Evolutionary conservation across 2,797 vertebrate genomes (phyloP).

Genomic region (Artibeus lituratus): DNA sequence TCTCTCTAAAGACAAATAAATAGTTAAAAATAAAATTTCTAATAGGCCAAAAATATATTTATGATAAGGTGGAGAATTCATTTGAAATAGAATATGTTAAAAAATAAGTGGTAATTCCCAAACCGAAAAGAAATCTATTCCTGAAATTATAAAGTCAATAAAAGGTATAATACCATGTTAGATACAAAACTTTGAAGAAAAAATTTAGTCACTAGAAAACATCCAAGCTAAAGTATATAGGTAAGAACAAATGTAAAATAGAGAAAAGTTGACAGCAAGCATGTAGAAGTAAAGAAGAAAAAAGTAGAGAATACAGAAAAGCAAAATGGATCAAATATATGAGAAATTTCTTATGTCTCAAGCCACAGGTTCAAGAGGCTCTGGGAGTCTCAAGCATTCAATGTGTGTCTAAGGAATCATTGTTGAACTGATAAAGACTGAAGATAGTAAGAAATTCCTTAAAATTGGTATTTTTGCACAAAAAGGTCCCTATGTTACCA

Average conservation of each 20-base stretch:
- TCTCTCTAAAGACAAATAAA: neutral
- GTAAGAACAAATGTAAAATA: neutral
- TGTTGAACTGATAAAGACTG: neutral
- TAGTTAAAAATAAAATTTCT: neutral
- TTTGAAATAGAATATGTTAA: neutral
- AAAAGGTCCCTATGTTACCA: neutral
- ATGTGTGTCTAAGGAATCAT: neutral
- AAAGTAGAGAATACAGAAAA: neutral
- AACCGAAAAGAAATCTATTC: neutral
- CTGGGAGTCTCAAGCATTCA: neutral
- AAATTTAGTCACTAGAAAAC: neutral
- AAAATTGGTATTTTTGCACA: neutral
- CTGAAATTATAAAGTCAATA: neutral
- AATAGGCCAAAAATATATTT: neutral
- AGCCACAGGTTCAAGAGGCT: neutral
- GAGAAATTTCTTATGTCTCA: neutral
- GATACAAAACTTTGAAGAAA: neutral
- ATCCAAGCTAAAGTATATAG: neutral
- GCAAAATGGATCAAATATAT: neutral
- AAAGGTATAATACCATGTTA: neutral
- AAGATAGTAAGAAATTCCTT: neutral
- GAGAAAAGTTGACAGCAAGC: neutral
- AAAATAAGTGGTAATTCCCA: neutral
- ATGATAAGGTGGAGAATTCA: neutral
- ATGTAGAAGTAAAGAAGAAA: neutral